Conservation (phyloP, 2,797 vertebrate species). For the Spinibarbus caldwelli region DNA sequence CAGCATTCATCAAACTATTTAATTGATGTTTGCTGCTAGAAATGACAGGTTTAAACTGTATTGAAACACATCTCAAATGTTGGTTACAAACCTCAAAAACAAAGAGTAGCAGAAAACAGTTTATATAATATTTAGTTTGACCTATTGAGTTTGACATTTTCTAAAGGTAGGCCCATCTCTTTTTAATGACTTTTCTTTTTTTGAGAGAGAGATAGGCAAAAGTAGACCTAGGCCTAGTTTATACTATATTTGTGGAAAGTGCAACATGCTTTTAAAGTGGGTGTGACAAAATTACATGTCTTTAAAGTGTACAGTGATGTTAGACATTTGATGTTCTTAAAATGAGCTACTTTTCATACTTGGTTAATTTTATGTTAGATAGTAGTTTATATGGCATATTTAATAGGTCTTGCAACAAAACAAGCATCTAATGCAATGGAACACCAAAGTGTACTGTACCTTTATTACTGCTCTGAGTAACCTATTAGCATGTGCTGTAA, state of each 20-base stretch:
- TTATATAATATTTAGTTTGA: background rate
- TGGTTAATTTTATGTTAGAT: background rate
- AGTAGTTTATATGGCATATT: background rate
- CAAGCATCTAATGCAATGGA: background rate
- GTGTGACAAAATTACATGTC: background rate
- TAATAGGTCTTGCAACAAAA: no score
- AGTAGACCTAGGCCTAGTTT: background rate
- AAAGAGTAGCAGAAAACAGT: slow-evolving; percentile 3
- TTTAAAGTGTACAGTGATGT: background rate
- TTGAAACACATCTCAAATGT: background rate
- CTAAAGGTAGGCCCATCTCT: background rate
- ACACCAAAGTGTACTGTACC: no score
- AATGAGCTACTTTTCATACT: no score
- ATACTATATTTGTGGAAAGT: background rate
- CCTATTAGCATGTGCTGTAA: background rate
- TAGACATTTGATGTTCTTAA: background rate
- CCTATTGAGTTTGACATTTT: background rate
- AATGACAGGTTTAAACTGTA: background rate
- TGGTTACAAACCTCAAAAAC: background rate
- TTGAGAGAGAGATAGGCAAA: background rate
- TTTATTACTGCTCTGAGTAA: no score
- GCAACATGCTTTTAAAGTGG: background rate
- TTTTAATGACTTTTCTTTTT: background rate
- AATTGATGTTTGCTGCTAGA: background rate
- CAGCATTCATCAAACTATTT: no score